A percentile compares a stretch with the other conserved stretches of the same genome.
Evolutionary conservation across 2,888 invertebrate genomes (phyloP).

Genomic region (Acrobasis consociella): DNA sequence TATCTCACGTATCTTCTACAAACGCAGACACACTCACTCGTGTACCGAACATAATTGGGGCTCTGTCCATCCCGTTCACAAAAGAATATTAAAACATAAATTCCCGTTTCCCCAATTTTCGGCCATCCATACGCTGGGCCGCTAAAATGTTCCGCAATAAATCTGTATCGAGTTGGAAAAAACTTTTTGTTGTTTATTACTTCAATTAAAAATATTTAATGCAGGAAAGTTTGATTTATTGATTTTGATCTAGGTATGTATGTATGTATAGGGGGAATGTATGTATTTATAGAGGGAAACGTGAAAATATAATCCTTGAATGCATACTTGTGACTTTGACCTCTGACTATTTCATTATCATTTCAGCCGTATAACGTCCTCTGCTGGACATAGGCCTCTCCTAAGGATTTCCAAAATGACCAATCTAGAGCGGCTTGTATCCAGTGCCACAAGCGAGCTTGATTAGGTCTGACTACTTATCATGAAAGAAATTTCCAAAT

Average conservation of each 20-base stretch:
- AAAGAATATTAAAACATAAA: conserved; percentile 57
- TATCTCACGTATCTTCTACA: neutral
- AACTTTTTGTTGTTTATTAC: neutral
- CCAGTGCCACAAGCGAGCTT: too few species aligned
- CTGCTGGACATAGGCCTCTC: too few species aligned
- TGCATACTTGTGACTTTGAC: too few species aligned
- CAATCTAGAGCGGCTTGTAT: too few species aligned
- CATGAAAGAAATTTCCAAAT: too few species aligned
- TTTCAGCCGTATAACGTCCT: too few species aligned
- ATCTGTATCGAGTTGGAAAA: conserved; percentile 8
- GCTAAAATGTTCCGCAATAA: conserved; percentile 11
- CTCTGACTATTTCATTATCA: too few species aligned
- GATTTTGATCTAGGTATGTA: neutral
- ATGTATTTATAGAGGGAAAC: neutral
- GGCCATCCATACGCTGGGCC: conserved; percentile 26
- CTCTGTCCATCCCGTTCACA: conserved; percentile 29
- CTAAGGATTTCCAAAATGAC: too few species aligned
- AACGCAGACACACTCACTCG: neutral
- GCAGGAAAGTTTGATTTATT: neutral
- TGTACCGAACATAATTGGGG: conserved; percentile 31
- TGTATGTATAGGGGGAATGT: too few species aligned
- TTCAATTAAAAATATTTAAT: neutral
- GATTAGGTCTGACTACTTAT: too few species aligned
- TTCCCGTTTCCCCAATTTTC: conserved; percentile 50
- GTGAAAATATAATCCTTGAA: too few species aligned